These are phyloP conservation scores for Siniperca obscura DNA, from an alignment of 2,797 vertebrate species.

Conservation along the genomic window DNA sequence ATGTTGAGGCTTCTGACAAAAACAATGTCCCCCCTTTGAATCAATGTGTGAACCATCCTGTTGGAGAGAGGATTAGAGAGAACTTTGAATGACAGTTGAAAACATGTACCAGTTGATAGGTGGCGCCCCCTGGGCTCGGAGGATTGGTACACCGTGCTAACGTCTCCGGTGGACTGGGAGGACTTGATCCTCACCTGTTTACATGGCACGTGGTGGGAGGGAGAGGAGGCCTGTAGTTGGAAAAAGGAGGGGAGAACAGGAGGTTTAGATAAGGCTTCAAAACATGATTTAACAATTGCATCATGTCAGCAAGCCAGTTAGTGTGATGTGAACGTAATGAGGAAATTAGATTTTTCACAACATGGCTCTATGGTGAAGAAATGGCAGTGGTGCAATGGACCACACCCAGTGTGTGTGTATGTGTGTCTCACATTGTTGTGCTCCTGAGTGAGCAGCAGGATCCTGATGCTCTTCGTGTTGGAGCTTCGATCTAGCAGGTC, in stretches of 20 bases:
- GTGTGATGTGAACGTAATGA: slow-evolving; percentile 23
- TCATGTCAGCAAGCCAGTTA: neutral
- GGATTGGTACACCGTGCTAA: slow-evolving; percentile 90
- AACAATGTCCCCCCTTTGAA: neutral
- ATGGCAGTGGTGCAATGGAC: slow-evolving; percentile 52
- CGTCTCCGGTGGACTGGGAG: slow-evolving; percentile 94
- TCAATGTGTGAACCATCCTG: neutral
- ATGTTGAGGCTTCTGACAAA: neutral
- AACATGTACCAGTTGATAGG: slow-evolving; percentile 91
- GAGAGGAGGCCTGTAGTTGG: slow-evolving; percentile 82
- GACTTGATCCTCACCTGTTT: slow-evolving; percentile 97
- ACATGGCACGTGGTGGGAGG: slow-evolving; percentile 86
- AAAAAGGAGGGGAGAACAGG: slow-evolving; percentile 11
- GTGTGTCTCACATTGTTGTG: slow-evolving; percentile 89
- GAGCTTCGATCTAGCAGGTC: slow-evolving; percentile 95
- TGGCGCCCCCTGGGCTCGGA: slow-evolving; percentile 93
- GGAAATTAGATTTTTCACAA: slow-evolving; percentile 65
- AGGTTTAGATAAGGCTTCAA: slow-evolving; percentile 13
- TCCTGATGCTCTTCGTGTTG: slow-evolving; percentile 97
- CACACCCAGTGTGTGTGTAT: slow-evolving; percentile 25
- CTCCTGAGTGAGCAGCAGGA: slow-evolving; percentile 92
- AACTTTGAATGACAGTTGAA: neutral
- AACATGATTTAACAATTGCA: neutral
- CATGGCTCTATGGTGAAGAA: slow-evolving; percentile 49
- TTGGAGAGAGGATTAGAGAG: neutral